Percentiles rank a stretch among this genome's conserved stretches.
These are phyloP conservation scores for Chrysomela aeneicollis DNA, from an alignment of 2,888 invertebrate genomes.

Conservation along the genomic window DNA sequence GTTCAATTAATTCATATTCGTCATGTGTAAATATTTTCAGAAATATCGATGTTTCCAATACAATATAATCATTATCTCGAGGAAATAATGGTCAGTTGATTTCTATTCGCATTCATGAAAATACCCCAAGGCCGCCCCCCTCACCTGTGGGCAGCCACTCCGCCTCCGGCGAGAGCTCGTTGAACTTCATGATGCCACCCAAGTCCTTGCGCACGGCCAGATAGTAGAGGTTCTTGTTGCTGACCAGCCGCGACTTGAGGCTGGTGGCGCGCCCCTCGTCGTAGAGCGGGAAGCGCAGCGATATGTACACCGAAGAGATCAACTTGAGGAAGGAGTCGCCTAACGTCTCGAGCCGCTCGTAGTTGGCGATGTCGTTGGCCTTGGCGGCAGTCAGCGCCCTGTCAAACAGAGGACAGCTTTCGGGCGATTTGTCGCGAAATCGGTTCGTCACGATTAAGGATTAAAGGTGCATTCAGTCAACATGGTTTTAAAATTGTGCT, in stretches of 20 bases:
- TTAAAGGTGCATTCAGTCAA: too few relatives aligned
- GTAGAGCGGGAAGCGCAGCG: slow-evolving; percentile 70
- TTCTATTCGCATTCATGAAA: too few relatives aligned
- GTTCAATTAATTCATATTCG: too few relatives aligned
- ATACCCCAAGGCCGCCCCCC: not conserved
- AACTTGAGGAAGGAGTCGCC: slow-evolving; percentile 92
- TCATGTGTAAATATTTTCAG: too few relatives aligned
- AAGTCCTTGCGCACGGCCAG: slow-evolving; percentile 67
- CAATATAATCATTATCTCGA: too few relatives aligned
- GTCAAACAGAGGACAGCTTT: slow-evolving; percentile 50
- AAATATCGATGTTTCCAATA: too few relatives aligned
- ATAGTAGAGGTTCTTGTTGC: slow-evolving; percentile 87
- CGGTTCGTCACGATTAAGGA: too few relatives aligned
- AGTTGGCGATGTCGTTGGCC: slow-evolving; percentile 77
- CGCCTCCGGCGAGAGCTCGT: slow-evolving; percentile 70
- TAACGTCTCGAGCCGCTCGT: slow-evolving; percentile 86
- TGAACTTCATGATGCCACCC: slow-evolving; percentile 69
- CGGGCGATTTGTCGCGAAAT: too few relatives aligned
- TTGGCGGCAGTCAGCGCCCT: slow-evolving; percentile 76
- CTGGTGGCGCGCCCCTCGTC: slow-evolving; percentile 84
- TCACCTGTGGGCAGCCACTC: slow-evolving; percentile 74
- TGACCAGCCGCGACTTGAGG: slow-evolving; percentile 76
- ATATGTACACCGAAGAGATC: slow-evolving; percentile 76
- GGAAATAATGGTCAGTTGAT: too few relatives aligned
- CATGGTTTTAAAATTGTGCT: too few relatives aligned